These are phyloP conservation scores for Chelon auratus DNA, from an alignment of 2,797 vertebrate species.

Conservation along the genomic window DNA sequence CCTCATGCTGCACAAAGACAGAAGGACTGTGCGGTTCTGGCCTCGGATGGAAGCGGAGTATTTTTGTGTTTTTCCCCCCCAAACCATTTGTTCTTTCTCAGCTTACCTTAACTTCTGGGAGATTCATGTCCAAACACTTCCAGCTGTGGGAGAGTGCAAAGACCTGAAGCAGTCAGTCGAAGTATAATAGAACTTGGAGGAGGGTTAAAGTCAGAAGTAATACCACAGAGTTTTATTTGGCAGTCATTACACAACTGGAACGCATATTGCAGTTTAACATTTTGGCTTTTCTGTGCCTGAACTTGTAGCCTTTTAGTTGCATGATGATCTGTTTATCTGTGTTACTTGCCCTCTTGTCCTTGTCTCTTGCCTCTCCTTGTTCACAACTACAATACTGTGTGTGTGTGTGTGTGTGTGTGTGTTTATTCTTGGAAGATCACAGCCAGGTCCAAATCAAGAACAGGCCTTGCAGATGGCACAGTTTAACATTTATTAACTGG, in stretches of 20 bases:
- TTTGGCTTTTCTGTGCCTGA: neutral
- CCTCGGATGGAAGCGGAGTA: slow-evolving; percentile 4
- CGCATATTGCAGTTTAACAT: neutral
- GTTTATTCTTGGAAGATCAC: slow-evolving; percentile 8
- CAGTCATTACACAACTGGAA: neutral
- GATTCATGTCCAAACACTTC: slow-evolving; percentile 43
- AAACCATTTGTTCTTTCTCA: slow-evolving; percentile 33
- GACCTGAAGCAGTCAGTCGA: slow-evolving; percentile 16
- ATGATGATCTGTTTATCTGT: slow-evolving; percentile 3
- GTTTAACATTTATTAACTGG: slow-evolving; percentile 5
- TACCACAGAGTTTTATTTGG: neutral
- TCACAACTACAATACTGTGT: slow-evolving; percentile 11
- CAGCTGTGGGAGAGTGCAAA: slow-evolving; percentile 12
- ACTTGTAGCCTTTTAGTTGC: slow-evolving; percentile 17
- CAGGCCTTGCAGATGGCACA: neutral
- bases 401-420: slow-evolving; percentile 10
- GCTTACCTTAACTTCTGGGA: slow-evolving; percentile 38
- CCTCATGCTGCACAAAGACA: slow-evolving; percentile 10
- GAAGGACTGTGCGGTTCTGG: slow-evolving; percentile 12
- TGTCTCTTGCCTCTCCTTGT: neutral
- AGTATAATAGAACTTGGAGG: neutral
- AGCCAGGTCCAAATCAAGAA: slow-evolving; percentile 2
- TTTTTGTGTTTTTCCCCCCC: neutral
- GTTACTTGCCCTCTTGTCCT: neutral
- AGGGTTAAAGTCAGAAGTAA: neutral